Percentiles rank a stretch among this genome's conserved stretches.
Evolutionary conservation across 2,888 invertebrate species (phyloP).

Genomic region (Anoncus sp.): DNA sequence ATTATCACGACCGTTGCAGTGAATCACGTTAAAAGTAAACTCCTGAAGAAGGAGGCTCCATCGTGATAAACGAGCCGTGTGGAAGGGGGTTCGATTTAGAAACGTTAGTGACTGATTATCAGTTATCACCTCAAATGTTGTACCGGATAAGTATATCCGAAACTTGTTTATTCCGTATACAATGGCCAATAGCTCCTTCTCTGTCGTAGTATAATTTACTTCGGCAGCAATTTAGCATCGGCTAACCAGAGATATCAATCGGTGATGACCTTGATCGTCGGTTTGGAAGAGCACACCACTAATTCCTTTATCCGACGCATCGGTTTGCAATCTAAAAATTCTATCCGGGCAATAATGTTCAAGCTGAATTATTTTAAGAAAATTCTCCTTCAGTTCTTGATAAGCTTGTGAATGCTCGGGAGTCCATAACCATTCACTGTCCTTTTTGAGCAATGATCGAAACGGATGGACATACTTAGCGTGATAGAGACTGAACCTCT

Average conservation of each 20-base stretch:
- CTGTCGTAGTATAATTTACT: constrained; percentile 49
- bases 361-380: constrained; percentile 42
- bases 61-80: constrained; percentile 65
- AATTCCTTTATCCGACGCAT: constrained; percentile 21
- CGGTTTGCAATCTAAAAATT: constrained; percentile 42
- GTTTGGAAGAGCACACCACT: constrained; percentile 10
- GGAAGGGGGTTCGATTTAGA: constrained; percentile 67
- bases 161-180: constrained; percentile 32
- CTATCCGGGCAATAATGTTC: constrained; percentile 32
- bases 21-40: constrained; percentile 60
- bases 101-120: too few relatives aligned
- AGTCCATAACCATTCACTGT: not conserved
- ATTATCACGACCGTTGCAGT: constrained; percentile 69
- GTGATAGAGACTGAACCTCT: constrained; percentile 7
- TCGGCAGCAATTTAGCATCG: constrained; percentile 31
- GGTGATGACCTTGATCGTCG: not conserved
- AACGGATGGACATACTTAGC: constrained; percentile 48
- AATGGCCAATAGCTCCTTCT: constrained; percentile 45
- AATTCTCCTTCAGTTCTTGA: constrained; percentile 23
- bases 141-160: constrained; percentile 60
- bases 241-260: not conserved
- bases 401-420: too few relatives aligned
- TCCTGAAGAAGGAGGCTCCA: constrained; percentile 70
- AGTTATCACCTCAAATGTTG: too few relatives aligned
- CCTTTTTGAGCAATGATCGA: constrained; percentile 43